Base-by-base conservation (phyloP, 2,113 vertebrate genomes). In the Catharus minimus region DNA sequence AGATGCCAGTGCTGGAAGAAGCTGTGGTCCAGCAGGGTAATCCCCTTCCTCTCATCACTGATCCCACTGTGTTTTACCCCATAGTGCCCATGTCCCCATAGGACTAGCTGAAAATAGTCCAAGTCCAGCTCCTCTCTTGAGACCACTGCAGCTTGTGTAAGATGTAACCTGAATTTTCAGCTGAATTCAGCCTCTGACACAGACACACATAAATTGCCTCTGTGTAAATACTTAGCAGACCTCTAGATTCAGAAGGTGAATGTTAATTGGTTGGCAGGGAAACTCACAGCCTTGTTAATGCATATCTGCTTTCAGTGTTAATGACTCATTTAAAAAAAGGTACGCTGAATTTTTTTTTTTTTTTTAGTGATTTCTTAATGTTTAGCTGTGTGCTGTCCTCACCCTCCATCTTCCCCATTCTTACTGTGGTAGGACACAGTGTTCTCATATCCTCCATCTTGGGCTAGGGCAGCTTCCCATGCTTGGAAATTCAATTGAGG, bases 401-500 rank as follows among this genome's bases (percentile, higher is more conserved):
- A 11, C 38, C 44, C 18, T 92, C 50, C 33, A 17, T 72, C 5
- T 11, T 92, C 44, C 65, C 39, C 58, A 33, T 57, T 86, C 41
- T 50, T 90, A 12, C 62, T 64, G 60, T 4, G 5, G 55, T 22
- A 68, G 66, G 75, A 79, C 32, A 32, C 1, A 3, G 27, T 81
- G 60, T 91, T 96, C 88, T 83, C 13, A 1, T 67, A 39, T 79
- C 74, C 32, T 81, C 21, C 46, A 43, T 77, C 82, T 80, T 67
- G 41, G 67, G 36, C 58, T 60, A 28, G 52, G 52, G 64, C 77
- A 94, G 41, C 52, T 89, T 88, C 72, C 72, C 74, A 19, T 73
- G 38, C 46, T 71, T 77, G 46, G 80, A 94, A 95, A 94, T 86
- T 90, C 67, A 80, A 15, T 82, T 80, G 74, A 49, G 44, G 56